Percentiles rank a stretch among this genome's conserved stretches.
Evolutionary conservation across 1,140 invertebrate genomes (phyloP).

Genomic region (Drosophila orena): DNA sequence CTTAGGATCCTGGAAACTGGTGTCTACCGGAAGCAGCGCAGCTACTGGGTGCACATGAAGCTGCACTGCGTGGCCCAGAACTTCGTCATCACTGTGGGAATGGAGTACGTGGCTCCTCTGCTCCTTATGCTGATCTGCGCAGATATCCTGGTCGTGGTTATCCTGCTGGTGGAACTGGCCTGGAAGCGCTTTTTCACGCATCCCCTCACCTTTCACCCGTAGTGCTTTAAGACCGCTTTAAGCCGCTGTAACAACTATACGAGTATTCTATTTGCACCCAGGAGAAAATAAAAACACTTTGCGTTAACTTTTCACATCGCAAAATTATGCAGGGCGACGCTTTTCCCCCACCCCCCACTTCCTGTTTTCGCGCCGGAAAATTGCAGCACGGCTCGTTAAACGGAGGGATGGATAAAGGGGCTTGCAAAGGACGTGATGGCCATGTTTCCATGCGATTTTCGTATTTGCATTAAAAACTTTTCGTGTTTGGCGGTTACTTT

Average conservation of each 20-base stretch:
- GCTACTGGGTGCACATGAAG: conserved; percentile 62
- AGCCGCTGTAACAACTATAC: conserved; percentile 17
- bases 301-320: conserved; percentile 66
- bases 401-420: conserved; percentile 7
- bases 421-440: conserved; percentile 32
- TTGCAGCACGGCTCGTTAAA: conserved; percentile 58
- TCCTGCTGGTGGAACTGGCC: conserved; percentile 57
- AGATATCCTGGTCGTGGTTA: conserved; percentile 60
- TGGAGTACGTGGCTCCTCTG: conserved; percentile 80
- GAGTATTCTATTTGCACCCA: conserved; percentile 20
- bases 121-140: conserved; percentile 71
- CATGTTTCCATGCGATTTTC: conserved; percentile 70
- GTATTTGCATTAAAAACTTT: conserved; percentile 79
- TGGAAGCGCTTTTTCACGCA: conserved; percentile 59
- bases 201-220: conserved; percentile 3
- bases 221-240: conserved; percentile 60
- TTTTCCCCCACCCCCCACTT: conserved; percentile 60
- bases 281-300: conserved; percentile 64
- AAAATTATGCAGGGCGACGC: conserved; percentile 68
- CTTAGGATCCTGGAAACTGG: conserved; percentile 71
- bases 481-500: conserved; percentile 66
- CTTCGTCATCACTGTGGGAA: conserved; percentile 73
- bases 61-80: conserved; percentile 73
- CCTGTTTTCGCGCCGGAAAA: conserved; percentile 64
- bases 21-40: conserved; percentile 66